A percentile compares a stretch with the other conserved stretches of the same genome.
Evolutionary conservation across 2,113 vertebrate species (phyloP).

Genomic region (Trichomycterus rosablanca): DNA sequence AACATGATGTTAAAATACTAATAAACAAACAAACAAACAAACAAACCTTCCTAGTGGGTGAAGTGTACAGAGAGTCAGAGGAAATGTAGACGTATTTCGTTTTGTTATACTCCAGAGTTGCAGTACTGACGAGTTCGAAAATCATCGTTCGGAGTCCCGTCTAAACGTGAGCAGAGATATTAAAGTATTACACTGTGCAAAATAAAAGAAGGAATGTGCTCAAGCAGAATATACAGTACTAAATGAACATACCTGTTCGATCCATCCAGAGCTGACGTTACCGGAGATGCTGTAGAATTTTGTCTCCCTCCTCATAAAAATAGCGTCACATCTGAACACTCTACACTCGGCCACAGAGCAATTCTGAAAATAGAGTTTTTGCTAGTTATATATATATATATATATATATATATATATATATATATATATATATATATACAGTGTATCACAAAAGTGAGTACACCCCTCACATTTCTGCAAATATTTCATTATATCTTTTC

Average conservation of each 20-base stretch:
- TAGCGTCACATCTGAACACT: constrained; percentile 57
- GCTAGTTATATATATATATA: neutral
- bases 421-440: too few species aligned
- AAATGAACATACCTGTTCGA: constrained; percentile 67
- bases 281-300: constrained; percentile 63
- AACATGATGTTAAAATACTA: too few species aligned
- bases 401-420: too few species aligned
- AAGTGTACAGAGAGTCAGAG: constrained; percentile 42
- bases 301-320: constrained; percentile 44
- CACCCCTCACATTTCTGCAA: too few species aligned
- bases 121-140: constrained; percentile 57
- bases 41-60: constrained; percentile 64
- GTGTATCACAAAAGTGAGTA: too few species aligned
- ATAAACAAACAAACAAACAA: too few species aligned
- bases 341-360: constrained; percentile 66
- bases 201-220: too few species aligned
- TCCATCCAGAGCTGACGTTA: constrained; percentile 69
- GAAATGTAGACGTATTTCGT: constrained; percentile 62
- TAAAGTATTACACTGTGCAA: too few species aligned
- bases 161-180: constrained; percentile 37
- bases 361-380: constrained; percentile 56
- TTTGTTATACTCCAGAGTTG: constrained; percentile 63
- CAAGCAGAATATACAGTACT: too few species aligned
- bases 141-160: constrained; percentile 47
- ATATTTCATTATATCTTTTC: too few species aligned